Base-by-base conservation (phyloP, 2,888 invertebrate genomes). In the Tipula confusa region DNA sequence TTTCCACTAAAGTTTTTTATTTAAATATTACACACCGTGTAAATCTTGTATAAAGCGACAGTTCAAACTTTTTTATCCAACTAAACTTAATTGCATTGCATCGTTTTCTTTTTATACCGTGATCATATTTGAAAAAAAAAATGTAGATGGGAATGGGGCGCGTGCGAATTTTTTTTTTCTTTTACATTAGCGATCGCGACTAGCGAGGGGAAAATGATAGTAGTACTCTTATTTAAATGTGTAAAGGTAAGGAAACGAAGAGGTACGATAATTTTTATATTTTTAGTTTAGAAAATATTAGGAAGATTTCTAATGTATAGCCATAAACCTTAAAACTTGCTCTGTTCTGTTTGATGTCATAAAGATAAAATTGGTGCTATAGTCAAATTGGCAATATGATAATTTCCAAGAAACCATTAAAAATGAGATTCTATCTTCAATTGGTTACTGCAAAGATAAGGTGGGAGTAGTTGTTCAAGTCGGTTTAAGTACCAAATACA, bases 1-100 rank as follows among this genome's bases (percentile, higher is more conserved):
- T 64, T 2, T 64, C 24, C 64, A 64, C 64, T 24, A 24, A 43
- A 64, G 18, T 11, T n/a, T 4, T 64, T 43, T 15, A 43, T 24
- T 64, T 64, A 24, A 64, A 24, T 38, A 13, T 13, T 38, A 6
- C 15, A 15, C 3, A 43, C 43, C 15, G n/a, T 43, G n/a, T 13
- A 7, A 15, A 43, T 43, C 0, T 43, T 43, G 24, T 64, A 24
- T 64, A 9, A 24, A 24, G 18, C 64, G 11, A 9, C 64, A 24
- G 24, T 64, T 24, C 64, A 24, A 64, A 64, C 18, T 9, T 64
- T 24, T 64, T 64, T 64, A 64, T 9, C 9, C 64, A 64, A 64
- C 64, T 64, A 64, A 64, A 64, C 64, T 64, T 64, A 64, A 64
- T 64, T 64, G 18, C 24, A 64, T 24, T 64, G 64, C 64, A 64